Base-by-base conservation (phyloP, 2,113 vertebrate species). In the Sapayoa aenigma region DNA sequence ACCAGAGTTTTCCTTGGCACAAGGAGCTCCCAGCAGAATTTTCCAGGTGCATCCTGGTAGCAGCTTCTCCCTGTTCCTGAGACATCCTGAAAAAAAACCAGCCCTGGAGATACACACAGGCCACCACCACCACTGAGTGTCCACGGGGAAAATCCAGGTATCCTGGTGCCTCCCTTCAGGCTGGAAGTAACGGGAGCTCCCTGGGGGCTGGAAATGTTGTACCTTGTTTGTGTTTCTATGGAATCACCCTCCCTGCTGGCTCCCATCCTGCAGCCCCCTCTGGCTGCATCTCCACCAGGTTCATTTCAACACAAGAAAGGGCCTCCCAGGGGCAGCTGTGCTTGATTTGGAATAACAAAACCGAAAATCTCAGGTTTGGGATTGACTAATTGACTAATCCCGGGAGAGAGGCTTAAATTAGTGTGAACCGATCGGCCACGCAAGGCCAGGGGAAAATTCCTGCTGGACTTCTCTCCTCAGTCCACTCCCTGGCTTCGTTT, bases 401-500 rank as follows among this genome's bases (percentile, higher is more conserved):
- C 78, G 0, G 50, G 95, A 75, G 96, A 93, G 10, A 3, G 12
- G 18, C 58, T 94, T 94, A 79, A 95, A 96, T 96, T 94, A 96
- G 88, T 2, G 83, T 79, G 79, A 65, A 93, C 95, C 94, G 95
- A 94, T 97, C 9, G 33, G 92, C 94, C 88, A 52, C 83, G 31
- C 50, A 97, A 95, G 87, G 86, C 77, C 63, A 46, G 83, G 91
- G 95, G 97, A 94, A 97, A 97, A 97, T 96, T 97, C 96, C 92
- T 97, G 94, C 95, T 95, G 97, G 95, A 91, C 59, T 94, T 89
- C 81, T 85, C 66, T 74, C 65, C 86, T 83, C 80, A 52, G 97
- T 97, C 96, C 95, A 95, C 95, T 97, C 96, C 96, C 96, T 95
- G 96, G 95, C 95, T 93, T 91, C 88, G 39, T 96, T 97, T 98